Percentiles rank a stretch among this genome's conserved stretches.
Conservation (phyloP, 2,797 vertebrate genomes). For the Melanotaenia trifasciata region DNA sequence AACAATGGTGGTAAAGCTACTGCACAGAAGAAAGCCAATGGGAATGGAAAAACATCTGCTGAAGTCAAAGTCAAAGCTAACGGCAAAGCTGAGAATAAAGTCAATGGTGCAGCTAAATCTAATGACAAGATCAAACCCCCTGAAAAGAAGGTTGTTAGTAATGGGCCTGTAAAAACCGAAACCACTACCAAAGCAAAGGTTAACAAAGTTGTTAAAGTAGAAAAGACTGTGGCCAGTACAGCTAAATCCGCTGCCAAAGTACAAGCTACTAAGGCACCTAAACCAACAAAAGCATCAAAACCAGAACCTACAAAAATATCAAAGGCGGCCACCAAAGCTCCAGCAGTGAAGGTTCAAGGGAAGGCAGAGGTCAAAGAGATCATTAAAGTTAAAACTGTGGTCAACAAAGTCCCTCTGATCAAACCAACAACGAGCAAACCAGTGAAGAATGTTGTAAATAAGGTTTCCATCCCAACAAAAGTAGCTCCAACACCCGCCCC, state of each 20-base stretch:
- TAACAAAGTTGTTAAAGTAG: constrained; percentile 62
- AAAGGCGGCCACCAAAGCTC: constrained; percentile 61
- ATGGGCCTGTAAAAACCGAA: constrained; percentile 67
- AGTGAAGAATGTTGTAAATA: constrained; percentile 58
- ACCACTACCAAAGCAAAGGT: constrained; percentile 72
- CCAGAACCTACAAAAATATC: constrained; percentile 56
- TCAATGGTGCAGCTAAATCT: constrained; percentile 66
- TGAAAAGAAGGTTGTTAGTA: constrained; percentile 66
- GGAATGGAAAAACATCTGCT: constrained; percentile 61
- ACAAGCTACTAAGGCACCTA: constrained; percentile 61
- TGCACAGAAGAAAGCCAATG: constrained; percentile 67
- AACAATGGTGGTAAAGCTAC: constrained; percentile 58
- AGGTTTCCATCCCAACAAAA: constrained; percentile 62
- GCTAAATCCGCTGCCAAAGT: constrained; percentile 60
- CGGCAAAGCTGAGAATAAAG: constrained; percentile 69
- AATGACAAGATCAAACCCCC: constrained; percentile 67
- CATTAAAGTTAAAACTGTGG: constrained; percentile 61
- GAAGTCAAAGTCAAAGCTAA: constrained; percentile 63
- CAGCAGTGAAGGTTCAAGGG: constrained; percentile 42
- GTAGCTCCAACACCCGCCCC: constrained; percentile 48
- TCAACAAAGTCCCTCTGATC: constrained; percentile 62
- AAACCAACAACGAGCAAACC: constrained; percentile 57
- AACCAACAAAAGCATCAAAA: constrained; percentile 68
- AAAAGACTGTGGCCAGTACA: constrained; percentile 59
- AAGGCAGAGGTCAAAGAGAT: constrained; percentile 63